These are phyloP conservation scores for Vicugna pacos DNA, from an alignment of 2,113 vertebrate genomes.

Conservation along the genomic window DNA sequence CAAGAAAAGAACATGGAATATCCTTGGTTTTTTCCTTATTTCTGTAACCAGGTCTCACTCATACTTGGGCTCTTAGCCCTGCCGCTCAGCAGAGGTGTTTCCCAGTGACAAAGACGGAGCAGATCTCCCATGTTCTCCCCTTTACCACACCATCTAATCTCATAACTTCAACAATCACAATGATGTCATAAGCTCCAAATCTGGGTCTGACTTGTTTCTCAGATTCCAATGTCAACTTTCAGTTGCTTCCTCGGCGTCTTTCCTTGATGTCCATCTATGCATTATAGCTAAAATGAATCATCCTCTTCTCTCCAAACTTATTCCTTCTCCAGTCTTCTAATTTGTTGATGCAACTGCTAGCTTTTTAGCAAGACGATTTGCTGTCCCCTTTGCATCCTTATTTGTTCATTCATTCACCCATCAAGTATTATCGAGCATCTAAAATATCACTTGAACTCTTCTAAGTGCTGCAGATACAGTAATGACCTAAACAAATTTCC, in stretches of 20 bases:
- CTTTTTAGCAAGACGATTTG: not conserved
- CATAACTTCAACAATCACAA: not conserved
- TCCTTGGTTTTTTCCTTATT: not conserved
- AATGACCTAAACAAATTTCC: not conserved
- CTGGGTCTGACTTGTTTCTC: not conserved
- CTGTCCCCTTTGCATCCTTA: not conserved
- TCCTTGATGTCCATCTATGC: not conserved
- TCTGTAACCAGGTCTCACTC: not conserved
- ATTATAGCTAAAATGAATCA: not conserved
- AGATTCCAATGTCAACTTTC: not conserved
- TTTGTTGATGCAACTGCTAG: not conserved
- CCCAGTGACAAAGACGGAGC: not conserved
- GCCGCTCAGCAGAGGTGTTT: not conserved
- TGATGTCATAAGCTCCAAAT: not conserved
- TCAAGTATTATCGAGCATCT: not conserved
- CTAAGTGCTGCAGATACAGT: not conserved
- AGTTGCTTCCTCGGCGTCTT: not conserved
- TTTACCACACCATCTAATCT: not conserved
- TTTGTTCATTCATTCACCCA: not conserved
- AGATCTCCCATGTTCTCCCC: not conserved
- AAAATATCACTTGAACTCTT: not conserved
- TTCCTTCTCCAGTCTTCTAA: not conserved
- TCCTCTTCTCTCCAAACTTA: not conserved
- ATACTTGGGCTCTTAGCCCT: not conserved
- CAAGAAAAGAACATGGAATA: not conserved